Evolutionary conservation across 2,888 invertebrate genomes (phyloP).

Genomic region (Diarsia mendica): DNA sequence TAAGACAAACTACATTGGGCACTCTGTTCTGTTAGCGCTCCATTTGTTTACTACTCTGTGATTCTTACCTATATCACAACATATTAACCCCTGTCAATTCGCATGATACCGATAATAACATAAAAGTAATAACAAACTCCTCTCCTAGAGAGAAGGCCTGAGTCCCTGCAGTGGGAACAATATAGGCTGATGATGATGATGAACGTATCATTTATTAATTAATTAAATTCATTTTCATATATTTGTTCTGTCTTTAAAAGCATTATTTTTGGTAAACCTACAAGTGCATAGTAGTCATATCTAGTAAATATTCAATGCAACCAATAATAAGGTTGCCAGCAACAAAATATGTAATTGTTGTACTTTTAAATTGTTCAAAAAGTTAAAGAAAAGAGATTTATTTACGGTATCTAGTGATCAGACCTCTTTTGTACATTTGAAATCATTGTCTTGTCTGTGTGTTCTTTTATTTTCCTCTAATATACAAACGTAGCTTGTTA

Average conservation of each 20-base stretch:
- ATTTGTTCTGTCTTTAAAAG: background rate
- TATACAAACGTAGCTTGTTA: slow-evolving; percentile 35
- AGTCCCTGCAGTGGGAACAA: too few relatives aligned
- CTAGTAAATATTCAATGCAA: slow-evolving; percentile 5
- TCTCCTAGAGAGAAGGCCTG: too few relatives aligned
- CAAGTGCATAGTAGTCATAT: background rate
- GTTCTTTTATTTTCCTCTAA: slow-evolving; percentile 35
- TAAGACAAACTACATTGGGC: background rate
- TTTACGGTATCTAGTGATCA: slow-evolving; percentile 54
- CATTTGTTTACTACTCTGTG: slow-evolving; percentile 78
- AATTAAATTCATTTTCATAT: background rate
- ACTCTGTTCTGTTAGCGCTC: slow-evolving; percentile 22
- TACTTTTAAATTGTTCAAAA: background rate
- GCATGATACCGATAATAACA: slow-evolving; percentile 67
- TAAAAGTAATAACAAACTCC: slow-evolving; percentile 10
- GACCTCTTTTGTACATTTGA: slow-evolving; percentile 44
- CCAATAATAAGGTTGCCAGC: background rate
- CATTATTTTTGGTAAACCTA: background rate
- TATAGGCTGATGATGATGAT: too few relatives aligned
- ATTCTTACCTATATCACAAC: slow-evolving; percentile 65
- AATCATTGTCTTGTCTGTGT: slow-evolving; percentile 32
- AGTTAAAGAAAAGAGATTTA: background rate
- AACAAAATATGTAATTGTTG: background rate
- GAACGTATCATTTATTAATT: too few relatives aligned
- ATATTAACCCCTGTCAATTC: slow-evolving; percentile 78